Percentiles rank a stretch among this genome's conserved stretches.
These are phyloP conservation scores for Gambelia wislizenii DNA, from an alignment of 2,797 vertebrate species.

Conservation along the genomic window DNA sequence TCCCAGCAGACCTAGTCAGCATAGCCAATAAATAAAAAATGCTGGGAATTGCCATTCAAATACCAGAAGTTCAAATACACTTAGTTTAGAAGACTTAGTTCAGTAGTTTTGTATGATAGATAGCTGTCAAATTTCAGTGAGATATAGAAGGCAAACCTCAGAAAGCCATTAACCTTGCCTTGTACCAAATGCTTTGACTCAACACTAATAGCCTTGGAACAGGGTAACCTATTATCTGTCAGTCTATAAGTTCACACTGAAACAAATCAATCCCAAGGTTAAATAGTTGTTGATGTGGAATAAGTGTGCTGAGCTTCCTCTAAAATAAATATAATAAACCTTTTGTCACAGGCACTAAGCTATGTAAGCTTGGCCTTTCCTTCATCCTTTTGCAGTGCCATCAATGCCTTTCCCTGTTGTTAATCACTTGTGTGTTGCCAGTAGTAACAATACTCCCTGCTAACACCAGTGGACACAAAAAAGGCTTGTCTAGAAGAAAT, in stretches of 20 bases:
- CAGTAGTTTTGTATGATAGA: conserved; percentile 19
- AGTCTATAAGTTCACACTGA: not conserved
- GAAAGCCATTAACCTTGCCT: not conserved
- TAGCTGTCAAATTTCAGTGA: too few species aligned
- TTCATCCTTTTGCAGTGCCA: not conserved
- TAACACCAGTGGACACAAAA: too few species aligned
- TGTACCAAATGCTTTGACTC: not conserved
- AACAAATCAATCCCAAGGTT: not conserved
- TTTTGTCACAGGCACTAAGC: too few species aligned
- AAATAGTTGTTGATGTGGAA: not conserved
- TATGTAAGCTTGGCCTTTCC: not conserved
- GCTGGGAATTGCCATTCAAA: too few species aligned
- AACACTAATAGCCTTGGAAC: not conserved
- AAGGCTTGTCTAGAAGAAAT: too few species aligned
- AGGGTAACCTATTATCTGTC: not conserved
- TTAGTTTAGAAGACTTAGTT: not conserved
- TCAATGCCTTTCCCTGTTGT: not conserved
- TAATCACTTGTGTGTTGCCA: not conserved
- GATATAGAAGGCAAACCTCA: not conserved
- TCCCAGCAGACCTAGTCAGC: too few species aligned
- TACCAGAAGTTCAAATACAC: too few species aligned
- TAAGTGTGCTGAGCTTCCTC: not conserved
- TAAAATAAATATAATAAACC: not conserved
- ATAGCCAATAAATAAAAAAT: too few species aligned
- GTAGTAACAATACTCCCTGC: not conserved